A percentile compares a stretch with the other conserved stretches of the same genome.
These are phyloP conservation scores for Pissodes strobi DNA, from an alignment of 1,140 invertebrate genomes.

Conservation along the genomic window DNA sequence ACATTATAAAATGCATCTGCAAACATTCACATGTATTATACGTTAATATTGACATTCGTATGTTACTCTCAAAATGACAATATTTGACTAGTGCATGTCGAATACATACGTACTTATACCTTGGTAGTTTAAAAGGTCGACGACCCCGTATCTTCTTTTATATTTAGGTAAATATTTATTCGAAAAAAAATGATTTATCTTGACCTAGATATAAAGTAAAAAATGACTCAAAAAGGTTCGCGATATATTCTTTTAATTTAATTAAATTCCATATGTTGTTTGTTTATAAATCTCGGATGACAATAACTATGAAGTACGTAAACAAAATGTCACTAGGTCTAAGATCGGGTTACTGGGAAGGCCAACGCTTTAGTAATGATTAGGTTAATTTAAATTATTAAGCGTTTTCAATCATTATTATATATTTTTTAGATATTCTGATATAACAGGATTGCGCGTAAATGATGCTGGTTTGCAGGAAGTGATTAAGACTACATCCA, in stretches of 20 bases:
- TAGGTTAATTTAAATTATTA: too few relatives aligned
- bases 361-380: too few relatives aligned
- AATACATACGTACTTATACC: conserved; percentile 16
- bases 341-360: too few relatives aligned
- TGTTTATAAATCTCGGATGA: background rate
- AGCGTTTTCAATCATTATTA: too few relatives aligned
- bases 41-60: conserved; percentile 23
- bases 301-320: too few relatives aligned
- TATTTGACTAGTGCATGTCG: conserved; percentile 20
- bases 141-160: conserved; percentile 6
- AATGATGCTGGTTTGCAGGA: too few relatives aligned
- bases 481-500: too few relatives aligned
- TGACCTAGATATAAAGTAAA: background rate
- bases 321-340: too few relatives aligned
- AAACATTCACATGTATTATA: conserved; percentile 16
- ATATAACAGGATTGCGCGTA: too few relatives aligned
- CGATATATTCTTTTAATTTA: too few relatives aligned
- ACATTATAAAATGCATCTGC: conserved; percentile 20
- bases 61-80: conserved; percentile 23
- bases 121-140: conserved; percentile 22
- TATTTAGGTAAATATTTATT: conserved; percentile 8
- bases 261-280: background rate
- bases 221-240: background rate
- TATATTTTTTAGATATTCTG: too few relatives aligned
- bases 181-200: conserved; percentile 1